Evolutionary conservation across 2,888 invertebrate genomes (phyloP).

Genomic region (Tachina grossa): DNA sequence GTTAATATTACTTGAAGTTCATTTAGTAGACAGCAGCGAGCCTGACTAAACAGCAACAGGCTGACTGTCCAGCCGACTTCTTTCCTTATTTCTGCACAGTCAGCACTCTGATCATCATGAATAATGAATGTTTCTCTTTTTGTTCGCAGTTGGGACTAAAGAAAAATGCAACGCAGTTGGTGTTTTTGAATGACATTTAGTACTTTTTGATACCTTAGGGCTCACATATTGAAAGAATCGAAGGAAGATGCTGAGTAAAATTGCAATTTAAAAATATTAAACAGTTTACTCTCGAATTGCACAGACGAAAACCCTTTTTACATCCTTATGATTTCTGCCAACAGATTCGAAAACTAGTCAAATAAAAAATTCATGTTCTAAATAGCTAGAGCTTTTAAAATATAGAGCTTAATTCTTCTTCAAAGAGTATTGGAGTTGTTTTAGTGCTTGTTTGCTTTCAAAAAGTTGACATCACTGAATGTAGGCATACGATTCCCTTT

Average conservation of each 20-base stretch:
- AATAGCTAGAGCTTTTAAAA: no score
- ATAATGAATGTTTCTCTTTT: slow-evolving; percentile 28
- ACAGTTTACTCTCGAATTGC: no score
- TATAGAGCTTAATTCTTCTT: no score
- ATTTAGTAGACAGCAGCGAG: slow-evolving; percentile 36
- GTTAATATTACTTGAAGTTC: slow-evolving; percentile 37
- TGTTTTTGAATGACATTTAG: background rate
- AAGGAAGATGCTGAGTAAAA: no score
- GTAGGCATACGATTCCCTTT: background rate
- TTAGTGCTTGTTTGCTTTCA: no score
- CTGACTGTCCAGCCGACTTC: background rate
- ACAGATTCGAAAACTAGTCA: no score
- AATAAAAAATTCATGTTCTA: no score
- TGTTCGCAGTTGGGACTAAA: background rate
- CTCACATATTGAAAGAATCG: no score
- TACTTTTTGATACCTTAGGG: background rate
- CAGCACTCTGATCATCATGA: slow-evolving; percentile 33
- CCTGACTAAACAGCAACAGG: slow-evolving; percentile 27
- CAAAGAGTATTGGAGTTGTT: no score
- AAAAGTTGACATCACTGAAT: background rate
- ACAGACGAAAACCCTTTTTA: no score
- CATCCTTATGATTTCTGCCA: no score
- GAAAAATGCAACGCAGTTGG: background rate
- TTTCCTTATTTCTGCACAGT: slow-evolving; percentile 19
- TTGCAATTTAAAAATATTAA: no score